Percentiles rank a stretch among this genome's conserved stretches.
Conservation (phyloP, 2,797 vertebrate genomes). For the Schizopygopsis pylzovi region DNA sequence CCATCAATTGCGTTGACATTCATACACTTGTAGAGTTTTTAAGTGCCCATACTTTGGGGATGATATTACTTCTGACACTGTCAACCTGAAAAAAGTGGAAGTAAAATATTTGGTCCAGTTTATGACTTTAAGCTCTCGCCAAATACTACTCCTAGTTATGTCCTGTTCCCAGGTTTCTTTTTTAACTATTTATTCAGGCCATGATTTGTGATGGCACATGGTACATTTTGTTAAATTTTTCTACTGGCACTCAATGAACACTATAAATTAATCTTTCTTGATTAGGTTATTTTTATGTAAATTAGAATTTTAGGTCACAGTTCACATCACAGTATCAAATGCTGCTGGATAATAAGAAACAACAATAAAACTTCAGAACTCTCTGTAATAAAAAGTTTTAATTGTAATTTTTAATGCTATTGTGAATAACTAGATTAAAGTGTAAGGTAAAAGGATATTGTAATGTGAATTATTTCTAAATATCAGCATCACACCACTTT, state of each 20-base stretch:
- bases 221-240: background rate
- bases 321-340: background rate
- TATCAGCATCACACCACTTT: background rate
- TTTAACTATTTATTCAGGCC: background rate
- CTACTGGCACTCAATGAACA: background rate
- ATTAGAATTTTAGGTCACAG: background rate
- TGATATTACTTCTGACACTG: background rate
- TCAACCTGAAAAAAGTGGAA: background rate
- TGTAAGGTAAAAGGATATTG: background rate
- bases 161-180: background rate
- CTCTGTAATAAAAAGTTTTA: background rate
- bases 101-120: background rate
- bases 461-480: conserved; percentile 2
- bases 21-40: background rate
- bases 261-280: conserved; percentile 3
- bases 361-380: background rate
- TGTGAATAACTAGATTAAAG: background rate
- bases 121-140: too few relatives aligned
- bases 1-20: background rate
- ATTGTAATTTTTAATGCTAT: background rate
- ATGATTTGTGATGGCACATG: background rate
- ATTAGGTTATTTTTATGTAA: background rate
- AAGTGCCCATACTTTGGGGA: background rate
- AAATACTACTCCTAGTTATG: too few relatives aligned
- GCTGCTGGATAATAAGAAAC: background rate